These are phyloP conservation scores for Drosophila dunni DNA, from an alignment of 1,140 invertebrate species.

Conservation along the genomic window DNA sequence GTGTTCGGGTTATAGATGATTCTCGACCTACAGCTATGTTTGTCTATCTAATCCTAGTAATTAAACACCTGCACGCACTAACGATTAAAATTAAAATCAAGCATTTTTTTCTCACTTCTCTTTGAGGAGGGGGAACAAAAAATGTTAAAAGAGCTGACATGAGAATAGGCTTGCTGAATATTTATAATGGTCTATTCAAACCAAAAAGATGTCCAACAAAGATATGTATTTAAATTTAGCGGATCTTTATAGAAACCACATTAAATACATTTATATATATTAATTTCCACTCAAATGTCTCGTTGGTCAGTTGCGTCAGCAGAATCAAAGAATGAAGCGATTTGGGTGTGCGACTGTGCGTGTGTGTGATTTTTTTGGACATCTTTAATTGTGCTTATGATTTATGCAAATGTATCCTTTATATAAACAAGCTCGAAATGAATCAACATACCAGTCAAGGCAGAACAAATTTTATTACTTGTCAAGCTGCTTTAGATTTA, in stretches of 20 bases:
- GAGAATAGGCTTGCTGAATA: slow-evolving; percentile 58
- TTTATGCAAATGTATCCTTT: slow-evolving; percentile 79
- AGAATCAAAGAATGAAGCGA: slow-evolving; percentile 50
- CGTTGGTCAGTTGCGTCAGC: slow-evolving; percentile 59
- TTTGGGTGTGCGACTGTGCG: too few relatives aligned
- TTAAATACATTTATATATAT: slow-evolving; percentile 25
- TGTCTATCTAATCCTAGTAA: slow-evolving; percentile 57
- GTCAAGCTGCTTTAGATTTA: slow-evolving; percentile 54
- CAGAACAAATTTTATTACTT: slow-evolving; percentile 58
- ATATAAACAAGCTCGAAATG: slow-evolving; percentile 40
- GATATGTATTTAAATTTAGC: slow-evolving; percentile 70
- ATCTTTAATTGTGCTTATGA: slow-evolving; percentile 80
- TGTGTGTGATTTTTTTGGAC: slow-evolving; percentile 32
- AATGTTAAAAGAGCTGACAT: slow-evolving; percentile 18
- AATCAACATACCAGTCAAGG: slow-evolving; percentile 62
- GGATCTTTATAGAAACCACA: slow-evolving; percentile 57
- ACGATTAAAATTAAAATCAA: slow-evolving; percentile 76
- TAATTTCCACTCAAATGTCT: slow-evolving; percentile 66
- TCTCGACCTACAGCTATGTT: slow-evolving; percentile 19
- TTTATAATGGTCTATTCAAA: slow-evolving; percentile 50
- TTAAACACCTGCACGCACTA: slow-evolving; percentile 70
- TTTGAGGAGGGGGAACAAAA: slow-evolving; percentile 1
- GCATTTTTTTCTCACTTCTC: neutral
- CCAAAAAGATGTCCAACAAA: slow-evolving; percentile 12
- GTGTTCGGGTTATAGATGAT: slow-evolving; percentile 32